Conservation (phyloP, 2,113 vertebrate species). For the Saguinus midas region DNA sequence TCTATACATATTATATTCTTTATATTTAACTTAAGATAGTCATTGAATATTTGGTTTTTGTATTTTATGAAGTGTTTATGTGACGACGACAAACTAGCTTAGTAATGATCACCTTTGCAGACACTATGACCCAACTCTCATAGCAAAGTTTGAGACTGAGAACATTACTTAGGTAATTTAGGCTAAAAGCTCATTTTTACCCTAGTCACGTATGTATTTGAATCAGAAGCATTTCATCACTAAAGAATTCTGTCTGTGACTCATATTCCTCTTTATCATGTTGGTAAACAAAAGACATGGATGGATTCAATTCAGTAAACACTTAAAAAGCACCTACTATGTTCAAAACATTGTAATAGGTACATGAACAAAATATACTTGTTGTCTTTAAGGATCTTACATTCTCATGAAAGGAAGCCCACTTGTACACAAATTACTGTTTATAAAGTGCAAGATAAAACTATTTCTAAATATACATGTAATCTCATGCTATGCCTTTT, state of each 20-base stretch:
- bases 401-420: background rate
- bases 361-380: background rate
- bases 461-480: background rate
- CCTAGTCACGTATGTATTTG: background rate
- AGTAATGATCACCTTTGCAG: background rate
- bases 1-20: background rate
- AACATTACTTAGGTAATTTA: slow-evolving; percentile 22
- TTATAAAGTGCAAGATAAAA: background rate
- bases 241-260: background rate
- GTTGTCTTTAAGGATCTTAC: background rate
- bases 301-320: background rate
- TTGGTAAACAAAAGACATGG: slow-evolving; percentile 28
- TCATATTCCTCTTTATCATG: background rate
- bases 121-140: background rate
- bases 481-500: background rate
- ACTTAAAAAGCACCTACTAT: background rate
- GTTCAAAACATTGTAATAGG: background rate
- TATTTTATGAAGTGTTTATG: background rate
- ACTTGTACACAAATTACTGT: background rate
- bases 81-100: background rate
- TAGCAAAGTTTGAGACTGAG: background rate
- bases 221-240: slow-evolving; percentile 4
- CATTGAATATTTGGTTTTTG: background rate
- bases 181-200: slow-evolving; percentile 20
- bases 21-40: slow-evolving; percentile 4